These are phyloP conservation scores for Camptogramma bilineatum DNA, from an alignment of 2,888 invertebrate genomes.

Conservation along the genomic window DNA sequence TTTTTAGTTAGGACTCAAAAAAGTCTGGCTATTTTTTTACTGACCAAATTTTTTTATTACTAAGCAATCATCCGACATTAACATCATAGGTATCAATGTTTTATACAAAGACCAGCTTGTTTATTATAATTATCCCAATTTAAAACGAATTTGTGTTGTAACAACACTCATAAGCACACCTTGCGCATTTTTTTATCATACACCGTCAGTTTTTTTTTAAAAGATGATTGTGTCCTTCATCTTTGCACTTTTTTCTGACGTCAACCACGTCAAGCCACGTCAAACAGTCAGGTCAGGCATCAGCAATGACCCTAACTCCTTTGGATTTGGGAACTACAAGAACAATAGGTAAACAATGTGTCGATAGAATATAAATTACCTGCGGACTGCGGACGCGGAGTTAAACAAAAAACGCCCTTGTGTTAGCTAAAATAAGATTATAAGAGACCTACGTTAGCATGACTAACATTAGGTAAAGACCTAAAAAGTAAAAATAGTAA, in stretches of 20 bases:
- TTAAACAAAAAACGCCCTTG: slow-evolving; percentile 30
- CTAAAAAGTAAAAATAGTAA: background rate
- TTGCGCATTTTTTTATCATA: background rate
- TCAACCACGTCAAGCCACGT: slow-evolving; percentile 17
- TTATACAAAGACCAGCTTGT: background rate
- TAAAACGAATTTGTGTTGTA: slow-evolving; percentile 2
- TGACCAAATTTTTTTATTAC: background rate
- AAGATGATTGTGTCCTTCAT: background rate
- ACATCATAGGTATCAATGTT: background rate
- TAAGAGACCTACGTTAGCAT: slow-evolving; percentile 1
- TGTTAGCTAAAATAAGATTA: slow-evolving; percentile 12
- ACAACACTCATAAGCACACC: background rate
- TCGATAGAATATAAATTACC: slow-evolving; percentile 34
- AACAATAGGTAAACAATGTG: slow-evolving; percentile 37
- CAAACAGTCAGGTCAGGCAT: slow-evolving; percentile 2
- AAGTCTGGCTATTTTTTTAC: background rate
- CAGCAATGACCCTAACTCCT: slow-evolving; percentile 23
- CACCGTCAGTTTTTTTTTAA: background rate
- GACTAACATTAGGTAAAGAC: background rate
- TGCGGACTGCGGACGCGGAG: background rate
- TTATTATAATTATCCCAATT: slow-evolving; percentile 3
- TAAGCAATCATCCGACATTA: background rate
- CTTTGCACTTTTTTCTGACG: slow-evolving; percentile 1
- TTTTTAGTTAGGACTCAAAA: too few relatives aligned
- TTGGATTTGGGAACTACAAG: slow-evolving; percentile 33